These are phyloP conservation scores for Diabrotica undecimpunctata DNA, from an alignment of 1,140 invertebrate species.

Conservation along the genomic window DNA sequence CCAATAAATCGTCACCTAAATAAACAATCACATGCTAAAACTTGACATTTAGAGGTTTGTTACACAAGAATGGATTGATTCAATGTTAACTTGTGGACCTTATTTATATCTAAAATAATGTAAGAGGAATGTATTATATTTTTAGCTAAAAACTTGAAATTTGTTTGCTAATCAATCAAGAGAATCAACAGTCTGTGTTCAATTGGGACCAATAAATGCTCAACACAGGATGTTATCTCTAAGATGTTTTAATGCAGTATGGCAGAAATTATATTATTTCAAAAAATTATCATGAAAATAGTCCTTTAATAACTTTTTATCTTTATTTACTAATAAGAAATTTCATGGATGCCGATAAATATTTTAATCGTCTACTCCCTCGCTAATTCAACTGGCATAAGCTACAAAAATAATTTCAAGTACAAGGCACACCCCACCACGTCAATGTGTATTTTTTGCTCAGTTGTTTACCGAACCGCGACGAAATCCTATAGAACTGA, in stretches of 20 bases:
- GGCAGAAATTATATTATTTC: no score
- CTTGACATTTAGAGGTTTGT: conserved; percentile 11
- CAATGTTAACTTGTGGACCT: not conserved
- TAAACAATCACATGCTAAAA: conserved; percentile 4
- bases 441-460: conserved; percentile 19
- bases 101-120: no score
- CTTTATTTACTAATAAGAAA: conserved; percentile 4
- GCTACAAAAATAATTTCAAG: conserved; percentile 24
- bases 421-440: conserved; percentile 23
- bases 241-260: no score
- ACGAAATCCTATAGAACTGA: conserved; percentile 16
- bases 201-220: no score
- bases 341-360: conserved; percentile 1
- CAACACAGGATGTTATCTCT: no score
- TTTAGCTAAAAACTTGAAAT: no score
- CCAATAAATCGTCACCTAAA: conserved; percentile 15
- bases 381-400: conserved; percentile 7
- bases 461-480: conserved; percentile 27
- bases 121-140: no score
- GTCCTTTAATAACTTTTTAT: no score
- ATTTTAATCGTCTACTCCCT: conserved; percentile 12
- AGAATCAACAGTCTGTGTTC: no score
- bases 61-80: conserved; percentile 1
- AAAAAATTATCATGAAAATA: no score
- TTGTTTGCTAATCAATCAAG: no score